Base-by-base conservation (phyloP, 2,113 vertebrate genomes). In the Odontophorus gujanensis region DNA sequence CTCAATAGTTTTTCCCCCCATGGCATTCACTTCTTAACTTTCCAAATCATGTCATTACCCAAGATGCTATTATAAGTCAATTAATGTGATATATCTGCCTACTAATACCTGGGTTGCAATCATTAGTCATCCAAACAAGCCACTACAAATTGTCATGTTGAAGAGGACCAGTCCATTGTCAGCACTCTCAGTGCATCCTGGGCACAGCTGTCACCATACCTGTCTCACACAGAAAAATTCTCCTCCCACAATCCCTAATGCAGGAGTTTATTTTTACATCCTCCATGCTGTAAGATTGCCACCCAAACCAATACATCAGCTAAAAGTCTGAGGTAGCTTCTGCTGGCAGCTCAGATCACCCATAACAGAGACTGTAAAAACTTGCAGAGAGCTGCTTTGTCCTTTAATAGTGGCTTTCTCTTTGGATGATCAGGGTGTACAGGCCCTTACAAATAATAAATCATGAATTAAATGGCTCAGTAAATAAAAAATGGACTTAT, bases 401-500 rank as follows among this genome's bases (percentile, higher is more conserved):
- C 82, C 90, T 94, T 84, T 69, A 45, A 47, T 5, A 45, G 34
- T 5, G 66, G 53, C 65, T 94, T 93, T 80, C 76, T 83, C 82
- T 88, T 69, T 34, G 76, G 51, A 77, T 81, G 61, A 68, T 82
- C 50, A 45, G 62, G 26, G 61, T 75, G 76, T 61, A 93, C 58
- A 86, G 82, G 58, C n/a, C 51, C 80, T 53, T 30, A 58, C 47
- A 66, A 90, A 91, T 91, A 91, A 95, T 34, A 62, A 85, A 66
- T 87, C 87, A 34, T 8, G 5, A 93, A 97, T 91, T 84, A 94
- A 95, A 94, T 50, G 69, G 69, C 77, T 95, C 85, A 92, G 87
- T 90, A 95, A 94, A 96, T 93, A 86, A 95, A 95, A 94, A 94
- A 94, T 90, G 80, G 66, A 57, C 80, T 88, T 79, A 81, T 38